Evolutionary conservation across 2,797 vertebrate genomes (phyloP).

Genomic region (Typhlichthys subterraneus): DNA sequence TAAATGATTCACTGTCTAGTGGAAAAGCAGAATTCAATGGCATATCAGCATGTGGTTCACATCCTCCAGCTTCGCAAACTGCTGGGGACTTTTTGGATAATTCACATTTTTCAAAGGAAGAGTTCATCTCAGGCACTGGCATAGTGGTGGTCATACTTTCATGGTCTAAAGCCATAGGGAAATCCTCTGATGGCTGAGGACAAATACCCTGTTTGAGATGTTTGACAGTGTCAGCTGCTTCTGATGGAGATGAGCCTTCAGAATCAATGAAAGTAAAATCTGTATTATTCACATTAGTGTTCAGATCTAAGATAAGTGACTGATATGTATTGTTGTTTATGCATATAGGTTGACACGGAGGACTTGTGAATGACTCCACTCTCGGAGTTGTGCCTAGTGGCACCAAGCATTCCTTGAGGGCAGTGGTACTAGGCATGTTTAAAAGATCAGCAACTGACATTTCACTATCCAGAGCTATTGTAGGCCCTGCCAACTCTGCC

Average conservation of each 20-base stretch:
- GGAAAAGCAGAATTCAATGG: conserved; percentile 5
- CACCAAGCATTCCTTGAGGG: conserved; percentile 24
- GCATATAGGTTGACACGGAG: conserved; percentile 22
- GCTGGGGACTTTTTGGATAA: conserved; percentile 47
- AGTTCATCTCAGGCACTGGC: conserved; percentile 55
- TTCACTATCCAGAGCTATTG: conserved; percentile 44
- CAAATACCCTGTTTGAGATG: conserved; percentile 10
- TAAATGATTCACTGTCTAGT: conserved; percentile 8
- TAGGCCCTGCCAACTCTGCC: conserved; percentile 16
- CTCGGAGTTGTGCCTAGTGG: conserved; percentile 6
- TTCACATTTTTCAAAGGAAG: conserved; percentile 50
- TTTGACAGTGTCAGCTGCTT: conserved; percentile 44
- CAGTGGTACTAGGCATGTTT: conserved; percentile 21
- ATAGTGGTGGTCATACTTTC: conserved; percentile 32
- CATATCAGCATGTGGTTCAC: conserved; percentile 19
- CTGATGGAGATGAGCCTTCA: conserved; percentile 70
- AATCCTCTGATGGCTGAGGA: conserved; percentile 16
- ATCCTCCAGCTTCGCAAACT: conserved; percentile 41
- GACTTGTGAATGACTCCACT: too few relatives aligned
- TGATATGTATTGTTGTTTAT: conserved; percentile 63
- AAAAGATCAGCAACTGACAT: conserved; percentile 42
- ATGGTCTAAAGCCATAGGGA: conserved; percentile 17
- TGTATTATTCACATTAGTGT: conserved; percentile 70
- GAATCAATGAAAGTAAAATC: conserved; percentile 79
- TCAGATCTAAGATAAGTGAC: conserved; percentile 62